Base-by-base conservation (phyloP, 2,888 invertebrate genomes). In the Mythimna pallens region DNA sequence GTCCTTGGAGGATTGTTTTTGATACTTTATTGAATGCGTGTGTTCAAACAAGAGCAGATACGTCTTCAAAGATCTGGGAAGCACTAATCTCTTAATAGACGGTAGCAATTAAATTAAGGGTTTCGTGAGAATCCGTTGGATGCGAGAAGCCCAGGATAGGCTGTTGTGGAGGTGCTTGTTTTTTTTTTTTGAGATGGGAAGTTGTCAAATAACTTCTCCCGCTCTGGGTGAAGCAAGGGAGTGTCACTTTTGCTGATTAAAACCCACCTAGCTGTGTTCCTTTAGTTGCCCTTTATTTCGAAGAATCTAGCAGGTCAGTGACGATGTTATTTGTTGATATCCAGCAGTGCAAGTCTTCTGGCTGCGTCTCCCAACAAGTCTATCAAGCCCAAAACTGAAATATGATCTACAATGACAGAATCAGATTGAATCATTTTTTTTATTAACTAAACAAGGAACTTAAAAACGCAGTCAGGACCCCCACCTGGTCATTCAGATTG, bases 401-500 rank as follows among this genome's bases (percentile, higher is more conserved):
- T 30, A 10, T 20, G 14, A 34, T 78, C 14, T 12, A n/a, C 30
- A 30, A 36, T 0, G 8, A 25, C 14, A n/a, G 14, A 10, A 22
- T 7, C 17, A 63, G 3, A 57, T 7, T 17, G 30, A 73, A 79
- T 68, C 52, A 68, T 74, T 68, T 74, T 79, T 65, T 54, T 34
- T 69, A 25, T 50, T 78, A 80, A 81, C 76, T 62, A 73, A 74
- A 79, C 57, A 73, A 67, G 75, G 67, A 80, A 79, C 58, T 77
- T 73, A 72, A 83, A 72, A 81, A 85, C 80, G 34, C 36, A 71
- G 47, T 43, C 65, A 36, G 52, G 47, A 76, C 57, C 58, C n/a
- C 69, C 84, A 86, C 87, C 84, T 87, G 86, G 87, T 81, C 82
- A 80, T 47, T 90, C 86, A 88, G 78, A 83, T 91, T 91, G 91